Evolutionary conservation across 2,797 vertebrate genomes (phyloP).

Genomic region (Uromys caudimaculatus): DNA sequence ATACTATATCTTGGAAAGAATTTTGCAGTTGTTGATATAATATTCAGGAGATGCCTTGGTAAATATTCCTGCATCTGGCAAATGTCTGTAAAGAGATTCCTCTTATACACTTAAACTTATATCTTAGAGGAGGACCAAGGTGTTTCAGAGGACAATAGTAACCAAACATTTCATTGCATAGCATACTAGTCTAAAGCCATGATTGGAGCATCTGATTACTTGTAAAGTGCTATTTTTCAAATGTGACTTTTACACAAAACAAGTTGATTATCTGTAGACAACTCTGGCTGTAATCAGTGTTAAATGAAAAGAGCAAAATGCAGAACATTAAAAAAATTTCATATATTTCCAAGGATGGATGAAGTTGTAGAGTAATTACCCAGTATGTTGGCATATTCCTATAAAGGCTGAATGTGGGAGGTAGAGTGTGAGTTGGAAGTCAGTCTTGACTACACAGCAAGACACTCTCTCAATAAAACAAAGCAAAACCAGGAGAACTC

Average conservation of each 20-base stretch:
- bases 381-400: neutral
- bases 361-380: neutral
- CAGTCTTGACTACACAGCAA: neutral
- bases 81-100: neutral
- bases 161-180: neutral
- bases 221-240: slow-evolving; percentile 25
- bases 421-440: neutral
- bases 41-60: neutral
- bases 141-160: slow-evolving; percentile 36
- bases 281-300: neutral
- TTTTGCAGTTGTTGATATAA: neutral
- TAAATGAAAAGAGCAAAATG: neutral
- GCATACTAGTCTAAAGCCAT: neutral
- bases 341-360: neutral
- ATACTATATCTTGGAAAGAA: neutral
- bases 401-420: accelerated
- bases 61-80: neutral
- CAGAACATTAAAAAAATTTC: neutral
- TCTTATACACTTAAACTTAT: slow-evolving; percentile 35
- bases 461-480: neutral
- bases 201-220: neutral
- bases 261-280: neutral
- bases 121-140: neutral
- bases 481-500: neutral
- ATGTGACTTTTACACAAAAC: neutral